Evolutionary conservation across 2,888 invertebrate species (phyloP).

Genomic region (Tolmerus cingulatus): DNA sequence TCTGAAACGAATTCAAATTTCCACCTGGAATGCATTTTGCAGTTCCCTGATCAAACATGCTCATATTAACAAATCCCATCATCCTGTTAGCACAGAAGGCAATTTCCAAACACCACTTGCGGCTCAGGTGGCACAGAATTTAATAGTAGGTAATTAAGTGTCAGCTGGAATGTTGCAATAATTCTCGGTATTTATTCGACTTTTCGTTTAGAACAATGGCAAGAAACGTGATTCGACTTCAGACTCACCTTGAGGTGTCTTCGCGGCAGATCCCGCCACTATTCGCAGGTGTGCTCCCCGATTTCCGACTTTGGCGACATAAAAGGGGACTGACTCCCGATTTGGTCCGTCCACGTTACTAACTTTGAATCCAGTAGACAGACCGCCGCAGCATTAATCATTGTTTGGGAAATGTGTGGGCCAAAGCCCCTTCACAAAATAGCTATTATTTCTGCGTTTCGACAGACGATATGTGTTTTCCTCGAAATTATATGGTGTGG

Average conservation of each 20-base stretch:
- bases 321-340: neutral
- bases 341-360: neutral
- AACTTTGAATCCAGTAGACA: neutral
- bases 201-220: constrained; percentile 11
- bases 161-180: constrained; percentile 8
- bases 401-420: neutral
- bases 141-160: constrained; percentile 28
- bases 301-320: neutral
- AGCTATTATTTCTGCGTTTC: neutral
- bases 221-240: constrained; percentile 24
- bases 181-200: neutral
- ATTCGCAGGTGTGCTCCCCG: neutral
- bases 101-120: neutral
- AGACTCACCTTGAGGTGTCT: neutral
- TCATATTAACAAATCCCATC: neutral
- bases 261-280: neutral
- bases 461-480: neutral
- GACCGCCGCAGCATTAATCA: neutral
- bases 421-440: neutral
- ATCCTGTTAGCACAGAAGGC: neutral
- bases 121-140: constrained; percentile 5
- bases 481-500: neutral
- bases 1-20: neutral
- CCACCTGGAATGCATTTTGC: neutral
- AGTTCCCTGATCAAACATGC: constrained; percentile 12